Conservation (phyloP, 2,888 invertebrate genomes). For the Calephelis perditalis region DNA sequence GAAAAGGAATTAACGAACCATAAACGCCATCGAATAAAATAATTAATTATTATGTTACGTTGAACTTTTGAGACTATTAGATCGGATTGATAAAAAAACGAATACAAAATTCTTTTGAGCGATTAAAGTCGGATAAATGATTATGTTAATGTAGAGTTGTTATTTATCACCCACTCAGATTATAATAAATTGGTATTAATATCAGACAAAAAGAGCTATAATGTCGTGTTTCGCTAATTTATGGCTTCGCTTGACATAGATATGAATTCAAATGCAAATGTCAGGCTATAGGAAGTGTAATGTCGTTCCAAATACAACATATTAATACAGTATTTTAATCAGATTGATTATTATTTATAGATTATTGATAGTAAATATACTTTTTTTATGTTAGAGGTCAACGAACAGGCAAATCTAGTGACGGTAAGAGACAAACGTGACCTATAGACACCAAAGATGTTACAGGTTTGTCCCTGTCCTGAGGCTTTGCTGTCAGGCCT, state of each 20-base stretch:
- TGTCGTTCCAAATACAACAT: slow-evolving; percentile 36
- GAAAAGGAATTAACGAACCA: not conserved
- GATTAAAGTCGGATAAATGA: slow-evolving; percentile 2
- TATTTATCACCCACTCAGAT: not conserved
- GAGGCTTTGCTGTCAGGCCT: no score
- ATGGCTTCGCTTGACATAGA: slow-evolving; percentile 24
- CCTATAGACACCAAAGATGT: no score
- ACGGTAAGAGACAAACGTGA: no score
- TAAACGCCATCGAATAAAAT: not conserved
- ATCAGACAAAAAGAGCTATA: slow-evolving; percentile 14
- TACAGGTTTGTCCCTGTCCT: no score
- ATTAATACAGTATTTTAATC: no score
- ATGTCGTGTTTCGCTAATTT: slow-evolving; percentile 25
- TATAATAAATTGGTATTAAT: slow-evolving; percentile 13
- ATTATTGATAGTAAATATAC: no score
- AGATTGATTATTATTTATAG: no score
- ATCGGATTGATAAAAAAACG: slow-evolving; percentile 5
- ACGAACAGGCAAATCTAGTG: no score
- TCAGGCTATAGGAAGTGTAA: slow-evolving; percentile 47
- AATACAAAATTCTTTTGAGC: slow-evolving; percentile 1
- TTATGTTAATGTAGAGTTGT: not conserved
- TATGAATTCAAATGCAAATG: slow-evolving; percentile 40
- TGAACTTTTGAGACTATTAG: slow-evolving; percentile 3
- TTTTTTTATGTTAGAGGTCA: no score
- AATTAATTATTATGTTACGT: slow-evolving; percentile 7